phyloP scores from a whole-genome alignment of 2,797 vertebrate genomes.

The Enoplosus armatus region DNA sequence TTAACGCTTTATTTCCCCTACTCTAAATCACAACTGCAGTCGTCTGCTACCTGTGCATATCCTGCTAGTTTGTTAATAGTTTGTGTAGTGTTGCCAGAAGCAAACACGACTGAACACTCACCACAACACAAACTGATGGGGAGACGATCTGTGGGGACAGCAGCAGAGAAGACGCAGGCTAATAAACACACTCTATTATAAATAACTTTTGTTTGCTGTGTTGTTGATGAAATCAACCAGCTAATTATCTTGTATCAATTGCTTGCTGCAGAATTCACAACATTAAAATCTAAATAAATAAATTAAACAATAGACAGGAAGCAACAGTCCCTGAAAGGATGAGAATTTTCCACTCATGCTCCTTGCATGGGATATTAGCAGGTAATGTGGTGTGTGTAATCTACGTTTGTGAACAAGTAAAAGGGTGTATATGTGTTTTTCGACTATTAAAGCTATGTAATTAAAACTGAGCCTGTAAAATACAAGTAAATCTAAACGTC shows the following conservation, averaged over 20 bases:
- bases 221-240: not conserved
- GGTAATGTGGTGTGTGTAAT: not conserved
- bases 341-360: not conserved
- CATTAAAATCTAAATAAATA: constrained; percentile 35
- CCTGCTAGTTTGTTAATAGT: not conserved
- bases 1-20: not conserved
- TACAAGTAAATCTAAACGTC: not conserved
- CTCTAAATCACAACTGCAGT: constrained; percentile 13
- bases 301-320: not conserved
- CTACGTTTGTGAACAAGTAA: not conserved
- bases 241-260: not conserved
- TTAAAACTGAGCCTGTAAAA: constrained; percentile 3
- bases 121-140: not conserved
- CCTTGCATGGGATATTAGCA: not conserved
- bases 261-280: constrained; percentile 29
- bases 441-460: not conserved
- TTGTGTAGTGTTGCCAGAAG: not conserved
- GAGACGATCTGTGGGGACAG: not conserved
- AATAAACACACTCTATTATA: not conserved
- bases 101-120: not conserved
- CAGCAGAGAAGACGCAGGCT: not conserved
- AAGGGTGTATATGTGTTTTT: not conserved
- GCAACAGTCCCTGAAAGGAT: not conserved
- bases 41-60: not conserved
- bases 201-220: constrained; percentile 19